A percentile compares a stretch with the other conserved stretches of the same genome.
These are phyloP conservation scores for Lamproptera curius DNA, from an alignment of 2,888 invertebrate genomes.

Conservation along the genomic window DNA sequence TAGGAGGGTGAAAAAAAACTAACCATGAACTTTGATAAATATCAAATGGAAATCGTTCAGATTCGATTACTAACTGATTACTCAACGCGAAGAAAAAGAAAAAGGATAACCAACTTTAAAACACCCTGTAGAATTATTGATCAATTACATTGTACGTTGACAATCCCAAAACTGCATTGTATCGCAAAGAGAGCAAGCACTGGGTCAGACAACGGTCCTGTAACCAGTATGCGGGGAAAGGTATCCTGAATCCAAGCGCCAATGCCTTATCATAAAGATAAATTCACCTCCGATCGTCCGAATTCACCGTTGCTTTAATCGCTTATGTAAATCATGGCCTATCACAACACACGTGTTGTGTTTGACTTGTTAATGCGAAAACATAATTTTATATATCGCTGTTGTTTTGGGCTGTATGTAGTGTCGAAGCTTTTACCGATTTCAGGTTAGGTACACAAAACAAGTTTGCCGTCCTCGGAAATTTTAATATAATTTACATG, in stretches of 20 bases:
- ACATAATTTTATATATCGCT: conserved; percentile 2
- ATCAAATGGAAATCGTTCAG: no score
- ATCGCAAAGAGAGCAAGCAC: conserved; percentile 57
- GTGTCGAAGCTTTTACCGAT: background rate
- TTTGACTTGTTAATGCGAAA: conserved; percentile 1
- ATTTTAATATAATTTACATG: background rate
- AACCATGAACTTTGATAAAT: no score
- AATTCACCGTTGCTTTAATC: conserved; percentile 36
- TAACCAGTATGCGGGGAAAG: conserved; percentile 57
- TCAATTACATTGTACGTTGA: conserved; percentile 43
- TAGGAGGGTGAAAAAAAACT: no score
- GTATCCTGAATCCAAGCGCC: conserved; percentile 29
- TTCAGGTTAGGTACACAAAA: conserved; percentile 5
- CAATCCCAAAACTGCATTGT: conserved; percentile 63
- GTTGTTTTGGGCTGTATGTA: background rate
- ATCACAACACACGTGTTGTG: conserved; percentile 8
- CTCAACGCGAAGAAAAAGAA: no score
- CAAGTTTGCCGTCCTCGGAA: background rate
- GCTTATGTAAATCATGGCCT: conserved; percentile 16
- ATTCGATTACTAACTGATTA: no score
- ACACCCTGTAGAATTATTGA: conserved; percentile 42
- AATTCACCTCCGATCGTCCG: conserved; percentile 46
- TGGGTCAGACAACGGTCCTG: conserved; percentile 66
- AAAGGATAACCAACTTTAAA: conserved; percentile 3
- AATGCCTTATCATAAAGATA: conserved; percentile 29